Percentiles rank a stretch among this genome's conserved stretches.
Evolutionary conservation across 2,797 vertebrate genomes (phyloP).

Genomic region (Carapus acus): DNA sequence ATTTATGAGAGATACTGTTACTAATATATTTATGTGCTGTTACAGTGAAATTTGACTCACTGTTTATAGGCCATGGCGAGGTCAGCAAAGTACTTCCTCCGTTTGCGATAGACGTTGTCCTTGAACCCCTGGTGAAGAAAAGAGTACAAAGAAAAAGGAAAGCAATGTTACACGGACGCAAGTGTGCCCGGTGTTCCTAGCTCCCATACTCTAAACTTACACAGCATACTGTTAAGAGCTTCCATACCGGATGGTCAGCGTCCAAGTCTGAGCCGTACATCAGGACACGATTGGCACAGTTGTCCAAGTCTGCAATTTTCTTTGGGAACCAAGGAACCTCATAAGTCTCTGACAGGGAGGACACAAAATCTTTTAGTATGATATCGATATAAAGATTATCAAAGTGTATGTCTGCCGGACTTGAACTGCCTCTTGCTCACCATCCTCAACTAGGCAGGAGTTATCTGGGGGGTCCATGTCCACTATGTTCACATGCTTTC

Average conservation of each 20-base stretch:
- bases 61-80: conserved; percentile 88
- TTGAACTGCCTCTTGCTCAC: conserved; percentile 51
- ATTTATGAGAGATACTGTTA: no score
- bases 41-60: conserved; percentile 71
- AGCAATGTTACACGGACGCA: conserved; percentile 2
- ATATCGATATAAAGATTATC: no score
- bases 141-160: no score
- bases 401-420: background rate
- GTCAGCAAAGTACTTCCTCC: conserved; percentile 92
- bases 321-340: conserved; percentile 92
- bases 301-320: conserved; percentile 97
- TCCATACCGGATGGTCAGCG: conserved; percentile 90
- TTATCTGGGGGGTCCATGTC: conserved; percentile 82
- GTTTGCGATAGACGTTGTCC: conserved; percentile 90
- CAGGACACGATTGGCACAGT: conserved; percentile 90
- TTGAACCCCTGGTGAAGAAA: conserved; percentile 84
- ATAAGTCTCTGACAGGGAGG: conserved; percentile 76
- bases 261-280: conserved; percentile 97
- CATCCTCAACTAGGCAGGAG: conserved; percentile 73
- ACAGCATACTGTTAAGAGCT: background rate
- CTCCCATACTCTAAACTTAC: background rate
- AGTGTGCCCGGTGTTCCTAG: background rate
- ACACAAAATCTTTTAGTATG: background rate
- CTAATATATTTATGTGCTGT: no score
- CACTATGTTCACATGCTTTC: conserved; percentile 82